These are phyloP conservation scores for Saxidomus purpurata DNA, from an alignment of 1,140 invertebrate genomes.

Conservation along the genomic window DNA sequence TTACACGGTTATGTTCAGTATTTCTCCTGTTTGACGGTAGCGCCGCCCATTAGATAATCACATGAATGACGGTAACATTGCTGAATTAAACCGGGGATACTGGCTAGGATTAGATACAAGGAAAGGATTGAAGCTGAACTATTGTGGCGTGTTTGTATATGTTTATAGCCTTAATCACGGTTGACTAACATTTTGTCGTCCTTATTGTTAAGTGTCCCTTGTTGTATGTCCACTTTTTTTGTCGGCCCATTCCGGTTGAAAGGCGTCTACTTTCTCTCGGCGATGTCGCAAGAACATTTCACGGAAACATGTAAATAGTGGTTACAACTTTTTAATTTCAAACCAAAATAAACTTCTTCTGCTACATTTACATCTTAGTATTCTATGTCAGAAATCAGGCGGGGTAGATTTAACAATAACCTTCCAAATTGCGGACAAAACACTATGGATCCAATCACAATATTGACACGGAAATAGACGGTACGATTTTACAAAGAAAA, in stretches of 20 bases:
- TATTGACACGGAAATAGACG: conserved; percentile 6
- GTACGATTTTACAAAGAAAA: neutral
- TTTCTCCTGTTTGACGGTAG: neutral
- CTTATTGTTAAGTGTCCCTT: neutral
- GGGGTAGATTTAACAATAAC: neutral
- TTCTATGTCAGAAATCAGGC: conserved; percentile 37
- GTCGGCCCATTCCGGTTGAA: conserved; percentile 12
- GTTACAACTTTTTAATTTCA: conserved; percentile 46
- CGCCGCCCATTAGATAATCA: conserved; percentile 49
- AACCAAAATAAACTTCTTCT: conserved; percentile 47
- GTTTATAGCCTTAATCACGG: conserved; percentile 6
- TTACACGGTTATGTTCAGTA: conserved; percentile 15
- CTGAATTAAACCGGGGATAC: neutral
- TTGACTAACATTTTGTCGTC: conserved; percentile 26
- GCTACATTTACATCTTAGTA: conserved; percentile 31
- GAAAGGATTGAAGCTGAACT: neutral
- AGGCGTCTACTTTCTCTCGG: neutral
- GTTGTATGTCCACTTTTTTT: conserved; percentile 15
- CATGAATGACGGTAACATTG: neutral
- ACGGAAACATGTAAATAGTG: conserved; percentile 44
- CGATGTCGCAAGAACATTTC: conserved; percentile 13
- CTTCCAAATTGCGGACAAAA: neutral
- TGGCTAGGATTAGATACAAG: neutral
- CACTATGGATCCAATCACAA: neutral
- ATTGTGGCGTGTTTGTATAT: neutral